Percentiles rank a stretch among this genome's conserved stretches.
Evolutionary conservation across 2,888 invertebrate species (phyloP).

Genomic region (Creontiades dilutus): DNA sequence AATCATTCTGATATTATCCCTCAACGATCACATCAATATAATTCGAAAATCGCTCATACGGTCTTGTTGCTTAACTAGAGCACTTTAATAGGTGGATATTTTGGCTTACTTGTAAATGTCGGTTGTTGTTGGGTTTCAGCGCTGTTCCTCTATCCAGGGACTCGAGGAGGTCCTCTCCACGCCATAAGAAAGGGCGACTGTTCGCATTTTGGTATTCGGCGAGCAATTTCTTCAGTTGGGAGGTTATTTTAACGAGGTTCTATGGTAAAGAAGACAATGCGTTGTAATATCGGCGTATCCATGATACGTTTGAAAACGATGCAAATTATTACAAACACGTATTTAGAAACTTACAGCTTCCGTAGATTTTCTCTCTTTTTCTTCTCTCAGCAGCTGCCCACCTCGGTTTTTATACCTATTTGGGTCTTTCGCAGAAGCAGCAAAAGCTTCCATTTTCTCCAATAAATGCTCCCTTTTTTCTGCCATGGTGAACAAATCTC

Average conservation of each 20-base stretch:
- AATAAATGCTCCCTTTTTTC: constrained; percentile 85
- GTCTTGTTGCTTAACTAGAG: too few species aligned
- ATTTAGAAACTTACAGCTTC: constrained; percentile 79
- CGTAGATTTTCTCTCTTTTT: constrained; percentile 90
- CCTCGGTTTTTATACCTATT: constrained; percentile 90
- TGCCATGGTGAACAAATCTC: constrained; percentile 84
- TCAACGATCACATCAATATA: too few species aligned
- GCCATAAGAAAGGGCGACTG: not conserved
- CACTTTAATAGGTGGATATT: too few species aligned
- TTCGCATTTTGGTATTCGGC: not conserved
- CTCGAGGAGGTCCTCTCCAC: not conserved
- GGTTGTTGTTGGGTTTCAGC: not conserved
- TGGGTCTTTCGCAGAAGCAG: constrained; percentile 87
- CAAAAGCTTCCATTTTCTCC: constrained; percentile 87
- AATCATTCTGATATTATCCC: too few species aligned
- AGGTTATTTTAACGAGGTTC: not conserved
- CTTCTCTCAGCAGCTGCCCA: constrained; percentile 90
- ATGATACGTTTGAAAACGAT: too few species aligned
- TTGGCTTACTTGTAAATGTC: too few species aligned
- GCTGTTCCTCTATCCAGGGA: not conserved
- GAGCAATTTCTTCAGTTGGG: not conserved
- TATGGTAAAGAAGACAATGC: not conserved
- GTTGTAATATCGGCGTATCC: too few species aligned
- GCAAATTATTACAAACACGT: too few species aligned
- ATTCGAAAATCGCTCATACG: too few species aligned